Percentiles rank a stretch among this genome's conserved stretches.
Conservation (phyloP, 2,113 vertebrate species). For the Petrocephalus microphthalmus region DNA sequence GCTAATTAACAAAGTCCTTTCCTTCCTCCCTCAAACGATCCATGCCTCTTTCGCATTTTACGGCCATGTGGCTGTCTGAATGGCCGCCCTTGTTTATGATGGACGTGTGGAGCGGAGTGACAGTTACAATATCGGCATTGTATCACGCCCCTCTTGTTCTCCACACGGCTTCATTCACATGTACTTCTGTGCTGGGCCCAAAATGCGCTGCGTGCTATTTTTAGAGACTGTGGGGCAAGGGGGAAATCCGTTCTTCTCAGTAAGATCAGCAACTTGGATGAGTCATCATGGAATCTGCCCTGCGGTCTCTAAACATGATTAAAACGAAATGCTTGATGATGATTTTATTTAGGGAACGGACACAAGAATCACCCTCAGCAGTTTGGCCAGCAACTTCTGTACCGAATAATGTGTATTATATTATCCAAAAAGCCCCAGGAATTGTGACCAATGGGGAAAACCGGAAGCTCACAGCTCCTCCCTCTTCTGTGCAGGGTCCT, state of each 20-base stretch:
- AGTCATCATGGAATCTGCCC: not conserved
- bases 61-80: constrained; percentile 52
- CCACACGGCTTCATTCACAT: constrained; percentile 33
- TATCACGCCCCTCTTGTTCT: constrained; percentile 39
- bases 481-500: constrained; percentile 72
- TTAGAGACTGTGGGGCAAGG: not conserved
- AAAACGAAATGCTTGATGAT: not conserved
- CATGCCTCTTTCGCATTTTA: constrained; percentile 63
- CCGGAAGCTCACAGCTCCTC: not conserved
- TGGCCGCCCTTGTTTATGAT: constrained; percentile 55
- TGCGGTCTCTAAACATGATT: not conserved
- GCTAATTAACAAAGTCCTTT: constrained; percentile 79
- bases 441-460: not conserved
- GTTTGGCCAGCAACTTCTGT: not conserved
- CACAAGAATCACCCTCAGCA: not conserved
- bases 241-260: not conserved
- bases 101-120: constrained; percentile 41
- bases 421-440: not conserved
- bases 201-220: constrained; percentile 19
- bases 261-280: not conserved
- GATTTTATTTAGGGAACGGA: not conserved
- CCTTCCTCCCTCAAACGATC: constrained; percentile 49
- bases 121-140: constrained; percentile 53
- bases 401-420: not conserved
- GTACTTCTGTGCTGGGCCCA: constrained; percentile 37